Base-by-base conservation (phyloP, 1,140 invertebrate genomes). In the Drosophila bocqueti region DNA sequence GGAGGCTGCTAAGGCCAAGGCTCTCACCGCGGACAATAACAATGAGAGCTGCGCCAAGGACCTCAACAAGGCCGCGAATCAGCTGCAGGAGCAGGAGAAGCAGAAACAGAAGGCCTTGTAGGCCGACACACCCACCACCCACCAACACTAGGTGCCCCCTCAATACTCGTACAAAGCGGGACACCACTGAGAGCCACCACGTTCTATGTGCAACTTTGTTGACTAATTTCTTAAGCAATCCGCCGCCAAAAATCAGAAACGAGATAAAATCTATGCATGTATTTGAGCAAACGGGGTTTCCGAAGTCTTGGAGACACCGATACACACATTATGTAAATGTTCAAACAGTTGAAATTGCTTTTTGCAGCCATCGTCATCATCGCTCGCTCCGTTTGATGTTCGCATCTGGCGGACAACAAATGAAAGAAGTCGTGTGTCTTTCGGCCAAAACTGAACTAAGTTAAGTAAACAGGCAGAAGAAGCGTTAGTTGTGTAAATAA, bases 201-300 rank as follows among this genome's bases (percentile, higher is more conserved):
- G 82, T 81, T 89, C 84, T 84, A 66, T 84, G 84, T 85, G 83
- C 85, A 89, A 90, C 84, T 82, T 90, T 90, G 85, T 90, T 90
- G 83, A 90, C 86, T 90, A 90, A 91, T 90, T 90, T 91, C 75
- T 90, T 90, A 90, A 90, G 85, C 85, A 91, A 89, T 85, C 71
- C 63, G 72, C 86, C 75, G 76, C 81, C 78, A 85, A 84, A 81
- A 34, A 67, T 36, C 42, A 63, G 64, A 67, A 83, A 81, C 40
- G 31, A 57, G 42, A 63, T 67, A 79, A 21, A 57, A 72, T 47
- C 58, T 57, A 59, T 60, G 64, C 18, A 69, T 79, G 74, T 77
- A 67, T 67, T 76, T 62, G 75, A 75, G 66, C 76, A 81, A 69
- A 71, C 57, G 72, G 71, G 72, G 60, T 80, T 87, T 67, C 52